These are phyloP conservation scores for Hemiscyllium ocellatum DNA, from an alignment of 2,113 vertebrate species.

Conservation along the genomic window DNA sequence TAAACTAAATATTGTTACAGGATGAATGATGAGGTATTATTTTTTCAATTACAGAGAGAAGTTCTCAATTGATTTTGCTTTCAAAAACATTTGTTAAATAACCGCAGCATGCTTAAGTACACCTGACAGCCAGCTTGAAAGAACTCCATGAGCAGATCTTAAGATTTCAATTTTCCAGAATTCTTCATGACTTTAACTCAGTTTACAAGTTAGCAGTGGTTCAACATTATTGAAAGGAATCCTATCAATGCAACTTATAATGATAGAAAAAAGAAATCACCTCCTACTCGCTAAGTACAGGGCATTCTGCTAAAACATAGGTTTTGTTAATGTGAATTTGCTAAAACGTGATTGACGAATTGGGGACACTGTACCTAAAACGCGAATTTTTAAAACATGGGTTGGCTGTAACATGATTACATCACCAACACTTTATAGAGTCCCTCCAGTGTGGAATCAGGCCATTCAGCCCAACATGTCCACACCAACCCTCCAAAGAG, in stretches of 20 bases:
- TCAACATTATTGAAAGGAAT: not conserved
- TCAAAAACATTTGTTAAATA: not conserved
- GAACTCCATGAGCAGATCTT: not conserved
- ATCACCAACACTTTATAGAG: too few relatives aligned
- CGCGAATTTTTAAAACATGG: too few relatives aligned
- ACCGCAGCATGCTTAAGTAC: not conserved
- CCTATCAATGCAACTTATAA: not conserved
- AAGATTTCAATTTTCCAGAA: not conserved
- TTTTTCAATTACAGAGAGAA: constrained; percentile 11
- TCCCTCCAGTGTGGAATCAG: too few relatives aligned
- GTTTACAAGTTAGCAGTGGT: not conserved
- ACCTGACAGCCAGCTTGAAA: not conserved
- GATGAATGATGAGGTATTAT: constrained; percentile 20
- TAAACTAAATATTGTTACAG: not conserved
- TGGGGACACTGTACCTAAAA: too few relatives aligned
- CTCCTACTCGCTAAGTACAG: not conserved
- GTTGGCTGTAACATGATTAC: too few relatives aligned
- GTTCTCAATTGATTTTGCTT: not conserved
- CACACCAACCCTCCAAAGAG: too few relatives aligned
- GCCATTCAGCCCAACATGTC: too few relatives aligned
- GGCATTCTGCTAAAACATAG: too few relatives aligned
- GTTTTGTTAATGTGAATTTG: too few relatives aligned
- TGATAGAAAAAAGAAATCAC: not conserved
- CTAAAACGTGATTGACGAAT: too few relatives aligned
- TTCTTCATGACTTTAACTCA: not conserved